These are phyloP conservation scores for Nemapogon koenigi DNA, from an alignment of 2,888 invertebrate species.

Conservation along the genomic window DNA sequence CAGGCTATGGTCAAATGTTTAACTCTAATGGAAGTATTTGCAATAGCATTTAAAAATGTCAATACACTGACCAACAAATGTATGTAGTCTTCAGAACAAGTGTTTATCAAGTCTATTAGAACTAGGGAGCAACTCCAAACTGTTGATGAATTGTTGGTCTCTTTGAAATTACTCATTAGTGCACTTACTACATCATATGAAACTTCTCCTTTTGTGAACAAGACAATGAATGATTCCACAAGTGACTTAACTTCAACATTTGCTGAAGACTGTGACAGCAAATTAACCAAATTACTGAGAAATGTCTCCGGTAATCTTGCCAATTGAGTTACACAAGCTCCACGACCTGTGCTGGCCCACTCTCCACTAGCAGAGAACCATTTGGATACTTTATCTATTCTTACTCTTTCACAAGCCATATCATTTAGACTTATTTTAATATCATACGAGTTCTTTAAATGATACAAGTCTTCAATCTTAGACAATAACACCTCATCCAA, in stretches of 20 bases:
- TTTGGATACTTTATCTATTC: not conserved
- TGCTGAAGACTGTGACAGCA: conserved; percentile 37
- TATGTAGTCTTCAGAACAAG: conserved; percentile 41
- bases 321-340: conserved; percentile 31
- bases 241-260: conserved; percentile 33
- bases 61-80: conserved; percentile 35
- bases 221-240: conserved; percentile 32
- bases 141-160: conserved; percentile 31
- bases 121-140: conserved; percentile 27
- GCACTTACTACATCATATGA: conserved; percentile 18
- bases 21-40: conserved; percentile 36
- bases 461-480: conserved; percentile 41
- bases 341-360: conserved; percentile 27
- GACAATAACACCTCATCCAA: conserved; percentile 31
- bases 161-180: conserved; percentile 31
- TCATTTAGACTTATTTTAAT: conserved; percentile 33
- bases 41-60: conserved; percentile 35
- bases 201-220: conserved; percentile 1
- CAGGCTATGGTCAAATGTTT: conserved; percentile 46
- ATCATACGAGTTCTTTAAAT: conserved; percentile 44
- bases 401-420: conserved; percentile 28
- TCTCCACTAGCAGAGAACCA: conserved; percentile 4
- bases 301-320: conserved; percentile 27
- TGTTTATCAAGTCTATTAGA: conserved; percentile 33
- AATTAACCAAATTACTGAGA: conserved; percentile 26